Evolutionary conservation across 1,140 invertebrate genomes (phyloP).

Genomic region (Zaprionus ghesquierei): DNA sequence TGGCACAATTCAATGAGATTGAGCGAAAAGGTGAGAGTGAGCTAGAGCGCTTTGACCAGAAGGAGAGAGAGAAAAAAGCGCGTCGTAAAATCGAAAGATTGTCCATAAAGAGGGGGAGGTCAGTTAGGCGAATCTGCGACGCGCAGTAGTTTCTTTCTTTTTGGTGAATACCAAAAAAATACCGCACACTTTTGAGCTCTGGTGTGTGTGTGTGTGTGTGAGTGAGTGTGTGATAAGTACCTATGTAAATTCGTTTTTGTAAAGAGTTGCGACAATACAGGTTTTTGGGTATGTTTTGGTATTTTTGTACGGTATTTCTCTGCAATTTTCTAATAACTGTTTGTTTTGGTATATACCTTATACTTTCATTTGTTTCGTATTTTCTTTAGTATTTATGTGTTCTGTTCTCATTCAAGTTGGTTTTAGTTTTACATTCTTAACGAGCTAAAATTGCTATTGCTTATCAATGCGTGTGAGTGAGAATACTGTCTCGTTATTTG

Average conservation of each 20-base stretch:
- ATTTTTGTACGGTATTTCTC: conserved; percentile 2
- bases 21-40: conserved; percentile 23
- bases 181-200: background rate
- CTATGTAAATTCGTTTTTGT: conserved; percentile 74
- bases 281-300: conserved; percentile 5
- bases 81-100: conserved; percentile 23
- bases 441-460: conserved; percentile 57
- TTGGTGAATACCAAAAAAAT: background rate
- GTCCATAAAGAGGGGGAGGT: conserved; percentile 11
- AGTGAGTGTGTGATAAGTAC: conserved; percentile 42
- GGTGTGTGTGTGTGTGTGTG: conserved; percentile 5
- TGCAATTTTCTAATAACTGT: background rate
- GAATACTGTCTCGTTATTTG: conserved; percentile 24
- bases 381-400: conserved; percentile 10
- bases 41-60: background rate
- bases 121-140: background rate
- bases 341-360: conserved; percentile 8
- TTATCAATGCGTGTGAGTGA: conserved; percentile 42
- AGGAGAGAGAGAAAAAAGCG: conserved; percentile 12
- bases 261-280: conserved; percentile 32
- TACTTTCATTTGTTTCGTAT: background rate
- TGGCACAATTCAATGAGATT: conserved; percentile 40
- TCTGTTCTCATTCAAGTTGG: background rate
- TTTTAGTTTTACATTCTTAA: conserved; percentile 46
- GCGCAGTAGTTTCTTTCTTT: background rate